Conservation (phyloP, 1,140 invertebrate genomes). For the Laupala kohalensis region DNA sequence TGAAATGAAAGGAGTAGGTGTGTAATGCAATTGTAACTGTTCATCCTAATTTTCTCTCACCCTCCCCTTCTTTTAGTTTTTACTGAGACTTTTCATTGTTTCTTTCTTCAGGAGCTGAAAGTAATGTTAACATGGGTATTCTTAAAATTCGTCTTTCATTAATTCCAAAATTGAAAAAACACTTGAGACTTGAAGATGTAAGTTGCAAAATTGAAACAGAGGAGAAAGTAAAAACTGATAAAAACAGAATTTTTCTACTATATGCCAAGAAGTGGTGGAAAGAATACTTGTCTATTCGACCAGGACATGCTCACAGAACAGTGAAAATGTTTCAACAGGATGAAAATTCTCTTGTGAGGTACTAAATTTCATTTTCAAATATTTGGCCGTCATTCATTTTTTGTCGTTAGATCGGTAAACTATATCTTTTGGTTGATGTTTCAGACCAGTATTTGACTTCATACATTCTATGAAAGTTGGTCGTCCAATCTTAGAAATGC, state of each 20-base stretch:
- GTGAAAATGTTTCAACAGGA: background rate
- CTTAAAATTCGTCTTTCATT: background rate
- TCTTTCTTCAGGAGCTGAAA: background rate
- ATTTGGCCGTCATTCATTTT: too few relatives aligned
- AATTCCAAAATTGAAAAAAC: background rate
- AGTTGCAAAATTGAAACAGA: background rate
- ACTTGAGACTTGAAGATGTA: background rate
- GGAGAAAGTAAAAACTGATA: too few relatives aligned
- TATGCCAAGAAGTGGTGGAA: background rate
- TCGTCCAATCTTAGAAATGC: background rate
- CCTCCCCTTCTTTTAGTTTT: too few relatives aligned
- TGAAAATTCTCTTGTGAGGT: background rate
- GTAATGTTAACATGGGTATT: background rate
- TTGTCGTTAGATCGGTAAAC: too few relatives aligned
- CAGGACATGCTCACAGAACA: background rate
- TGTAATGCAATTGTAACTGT: too few relatives aligned
- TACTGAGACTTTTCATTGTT: too few relatives aligned
- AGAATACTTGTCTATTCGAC: background rate
- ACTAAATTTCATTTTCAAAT: too few relatives aligned
- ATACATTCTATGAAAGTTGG: background rate
- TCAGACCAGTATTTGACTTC: background rate
- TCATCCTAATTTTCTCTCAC: too few relatives aligned
- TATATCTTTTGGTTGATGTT: too few relatives aligned
- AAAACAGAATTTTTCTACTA: background rate
- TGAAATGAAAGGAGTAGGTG: background rate